phyloP scores from a whole-genome alignment of 2,888 invertebrate genomes.

The Netelia virgata region DNA sequence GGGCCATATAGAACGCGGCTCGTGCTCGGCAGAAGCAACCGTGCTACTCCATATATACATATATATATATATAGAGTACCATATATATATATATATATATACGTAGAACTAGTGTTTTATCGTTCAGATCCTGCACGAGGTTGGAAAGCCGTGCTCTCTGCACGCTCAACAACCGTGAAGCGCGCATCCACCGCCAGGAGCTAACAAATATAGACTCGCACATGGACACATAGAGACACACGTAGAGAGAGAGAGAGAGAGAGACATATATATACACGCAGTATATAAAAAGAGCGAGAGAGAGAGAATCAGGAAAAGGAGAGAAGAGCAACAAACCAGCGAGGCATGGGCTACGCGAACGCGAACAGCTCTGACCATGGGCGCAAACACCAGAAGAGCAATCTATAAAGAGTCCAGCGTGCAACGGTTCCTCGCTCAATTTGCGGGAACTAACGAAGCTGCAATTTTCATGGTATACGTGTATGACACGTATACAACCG shows the following conservation, averaged over 20 bases:
- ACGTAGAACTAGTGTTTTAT: slow-evolving; percentile 56
- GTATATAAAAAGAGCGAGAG: slow-evolving; percentile 1
- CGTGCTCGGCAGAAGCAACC: slow-evolving; percentile 50
- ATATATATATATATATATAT: background rate
- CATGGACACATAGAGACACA: no score
- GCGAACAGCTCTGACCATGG: background rate
- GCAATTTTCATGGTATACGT: slow-evolving; percentile 20
- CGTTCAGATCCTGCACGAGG: slow-evolving; percentile 66
- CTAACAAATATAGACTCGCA: background rate
- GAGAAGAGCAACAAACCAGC: slow-evolving; percentile 44
- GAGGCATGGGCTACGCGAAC: slow-evolving; percentile 28
- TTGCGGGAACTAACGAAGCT: slow-evolving; percentile 56
- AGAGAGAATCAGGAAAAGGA: slow-evolving; percentile 21
- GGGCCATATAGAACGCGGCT: slow-evolving; percentile 35
- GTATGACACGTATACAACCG: background rate
- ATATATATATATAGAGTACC: slow-evolving; percentile 12
- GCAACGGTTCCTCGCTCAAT: slow-evolving; percentile 56
- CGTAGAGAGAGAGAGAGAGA: background rate
- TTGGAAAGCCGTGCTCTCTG: slow-evolving; percentile 59
- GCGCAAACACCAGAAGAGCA: slow-evolving; percentile 20
- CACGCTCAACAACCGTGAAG: slow-evolving; percentile 66
- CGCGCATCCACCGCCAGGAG: slow-evolving; percentile 40
- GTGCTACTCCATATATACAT: background rate
- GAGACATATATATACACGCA: no score
- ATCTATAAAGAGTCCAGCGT: slow-evolving; percentile 53